phyloP scores from a whole-genome alignment of 1,140 invertebrate species.

The Melitaea cinxia region DNA sequence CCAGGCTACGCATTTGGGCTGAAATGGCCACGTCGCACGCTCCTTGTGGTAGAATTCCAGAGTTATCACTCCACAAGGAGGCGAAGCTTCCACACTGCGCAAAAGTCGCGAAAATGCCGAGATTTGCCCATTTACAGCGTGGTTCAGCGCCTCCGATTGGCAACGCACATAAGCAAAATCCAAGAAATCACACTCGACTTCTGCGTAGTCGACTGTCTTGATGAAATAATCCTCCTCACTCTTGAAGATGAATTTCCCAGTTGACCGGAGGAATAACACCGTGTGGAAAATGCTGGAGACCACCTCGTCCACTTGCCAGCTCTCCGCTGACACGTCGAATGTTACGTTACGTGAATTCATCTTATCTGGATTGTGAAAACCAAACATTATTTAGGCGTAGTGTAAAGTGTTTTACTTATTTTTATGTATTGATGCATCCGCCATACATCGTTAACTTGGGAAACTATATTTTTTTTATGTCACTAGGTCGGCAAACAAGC shows the following conservation, averaged over 20 bases:
- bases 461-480: no score
- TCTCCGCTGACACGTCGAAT: constrained; percentile 95
- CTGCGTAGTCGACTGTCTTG: constrained; percentile 96
- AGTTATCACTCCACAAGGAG: constrained; percentile 90
- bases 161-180: constrained; percentile 98
- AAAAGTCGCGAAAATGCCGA: constrained; percentile 93
- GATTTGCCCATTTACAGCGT: constrained; percentile 90
- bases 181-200: constrained; percentile 98
- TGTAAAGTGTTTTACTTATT: no score
- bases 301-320: constrained; percentile 96
- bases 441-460: no score
- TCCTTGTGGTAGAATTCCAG: constrained; percentile 98
- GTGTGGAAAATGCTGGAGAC: constrained; percentile 98
- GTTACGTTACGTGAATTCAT: constrained; percentile 95
- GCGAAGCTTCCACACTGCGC: constrained; percentile 87
- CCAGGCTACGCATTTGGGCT: constrained; percentile 96
- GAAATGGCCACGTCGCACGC: constrained; percentile 93
- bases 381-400: no score
- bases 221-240: constrained; percentile 96
- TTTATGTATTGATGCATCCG: no score
- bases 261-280: constrained; percentile 95
- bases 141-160: constrained; percentile 89
- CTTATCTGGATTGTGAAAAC: no score
- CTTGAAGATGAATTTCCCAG: constrained; percentile 97
- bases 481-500: no score